Percentiles rank a stretch among this genome's conserved stretches.
phyloP scores from a whole-genome alignment of 2,113 vertebrate genomes.

The Empidonax alnorum region DNA sequence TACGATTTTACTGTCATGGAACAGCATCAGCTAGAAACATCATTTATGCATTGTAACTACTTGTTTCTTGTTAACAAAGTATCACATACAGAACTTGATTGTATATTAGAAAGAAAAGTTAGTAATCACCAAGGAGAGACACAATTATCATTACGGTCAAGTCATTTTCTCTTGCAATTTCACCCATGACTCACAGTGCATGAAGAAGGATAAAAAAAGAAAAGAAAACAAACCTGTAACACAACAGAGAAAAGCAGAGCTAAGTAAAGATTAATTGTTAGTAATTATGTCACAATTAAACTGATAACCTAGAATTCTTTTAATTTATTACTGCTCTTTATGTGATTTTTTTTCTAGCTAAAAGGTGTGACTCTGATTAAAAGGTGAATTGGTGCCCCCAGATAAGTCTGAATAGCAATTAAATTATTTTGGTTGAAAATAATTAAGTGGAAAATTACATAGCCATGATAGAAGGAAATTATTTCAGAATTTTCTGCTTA shows the following conservation, averaged over 20 bases:
- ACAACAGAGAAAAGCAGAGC: background rate
- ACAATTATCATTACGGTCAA: background rate
- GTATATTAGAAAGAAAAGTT: background rate
- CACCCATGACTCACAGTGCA: background rate
- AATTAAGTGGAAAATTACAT: background rate
- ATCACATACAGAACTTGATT: background rate
- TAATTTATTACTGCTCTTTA: background rate
- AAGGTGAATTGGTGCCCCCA: background rate
- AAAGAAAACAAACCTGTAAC: background rate
- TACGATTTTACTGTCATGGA: background rate
- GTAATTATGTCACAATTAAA: background rate
- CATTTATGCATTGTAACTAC: background rate
- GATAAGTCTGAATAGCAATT: background rate
- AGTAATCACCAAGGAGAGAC: background rate
- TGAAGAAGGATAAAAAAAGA: rapidly evolving
- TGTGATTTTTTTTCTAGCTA: background rate
- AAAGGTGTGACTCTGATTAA: background rate
- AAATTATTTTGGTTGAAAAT: background rate
- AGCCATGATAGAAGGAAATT: background rate
- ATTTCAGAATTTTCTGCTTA: background rate
- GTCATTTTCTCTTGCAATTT: background rate
- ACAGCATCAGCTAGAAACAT: background rate
- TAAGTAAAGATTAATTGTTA: background rate
- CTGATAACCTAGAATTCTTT: background rate
- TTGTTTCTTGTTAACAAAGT: background rate